phyloP scores from a whole-genome alignment of 2,113 vertebrate genomes.

The Pelecanoides urinatrix region DNA sequence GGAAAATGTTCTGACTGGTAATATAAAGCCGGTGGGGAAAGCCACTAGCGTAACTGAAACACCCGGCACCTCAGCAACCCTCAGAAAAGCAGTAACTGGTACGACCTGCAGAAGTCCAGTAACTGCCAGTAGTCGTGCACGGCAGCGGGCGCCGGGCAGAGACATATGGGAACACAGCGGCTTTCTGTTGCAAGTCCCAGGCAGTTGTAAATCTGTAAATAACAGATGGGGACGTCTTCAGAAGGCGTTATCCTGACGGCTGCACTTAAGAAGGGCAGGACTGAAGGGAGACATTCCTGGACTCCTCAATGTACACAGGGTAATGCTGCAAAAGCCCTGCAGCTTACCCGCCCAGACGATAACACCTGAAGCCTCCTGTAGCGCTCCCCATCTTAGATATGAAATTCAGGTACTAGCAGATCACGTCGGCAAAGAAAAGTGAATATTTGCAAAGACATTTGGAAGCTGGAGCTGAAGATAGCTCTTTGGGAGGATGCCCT shows the following conservation, averaged over 20 bases:
- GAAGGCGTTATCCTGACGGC: accelerated
- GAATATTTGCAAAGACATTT: not conserved
- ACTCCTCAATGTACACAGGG: accelerated
- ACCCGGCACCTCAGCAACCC: too few relatives aligned
- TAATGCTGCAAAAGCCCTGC: not conserved
- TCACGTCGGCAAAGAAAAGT: accelerated
- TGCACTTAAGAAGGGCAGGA: not conserved
- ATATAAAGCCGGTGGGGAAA: not conserved
- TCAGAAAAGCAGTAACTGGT: accelerated
- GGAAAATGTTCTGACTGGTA: accelerated
- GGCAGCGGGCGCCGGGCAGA: not conserved
- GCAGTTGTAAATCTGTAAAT: too few relatives aligned
- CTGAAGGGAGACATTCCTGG: not conserved
- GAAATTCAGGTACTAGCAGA: not conserved
- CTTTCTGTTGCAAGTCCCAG: not conserved
- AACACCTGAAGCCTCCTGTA: not conserved
- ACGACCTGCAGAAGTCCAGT: not conserved
- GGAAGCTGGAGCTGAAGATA: not conserved
- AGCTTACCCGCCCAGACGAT: not conserved
- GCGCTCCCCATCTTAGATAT: not conserved
- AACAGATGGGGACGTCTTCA: not conserved
- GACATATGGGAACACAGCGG: too few relatives aligned
- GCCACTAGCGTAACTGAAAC: not conserved
- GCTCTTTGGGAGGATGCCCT: not conserved
- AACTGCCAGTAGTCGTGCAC: accelerated